A percentile compares a stretch with the other conserved stretches of the same genome.
phyloP scores from a whole-genome alignment of 2,797 vertebrate genomes.

The Nasua narica region DNA sequence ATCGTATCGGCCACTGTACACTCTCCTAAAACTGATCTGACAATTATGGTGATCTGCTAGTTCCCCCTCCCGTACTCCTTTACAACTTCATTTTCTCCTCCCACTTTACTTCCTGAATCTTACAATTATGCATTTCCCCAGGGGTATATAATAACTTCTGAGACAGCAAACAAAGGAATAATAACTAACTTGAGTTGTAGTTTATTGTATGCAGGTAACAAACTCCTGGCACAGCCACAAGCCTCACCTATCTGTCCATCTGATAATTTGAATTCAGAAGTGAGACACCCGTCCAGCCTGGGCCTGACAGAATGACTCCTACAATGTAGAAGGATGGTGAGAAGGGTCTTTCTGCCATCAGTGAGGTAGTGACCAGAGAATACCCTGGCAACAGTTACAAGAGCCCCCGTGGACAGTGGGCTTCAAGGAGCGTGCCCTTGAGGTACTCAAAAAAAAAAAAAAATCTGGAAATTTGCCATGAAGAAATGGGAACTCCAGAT shows the following conservation, averaged over 20 bases:
- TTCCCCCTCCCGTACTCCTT: background rate
- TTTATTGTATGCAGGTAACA: background rate
- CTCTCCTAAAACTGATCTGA: background rate
- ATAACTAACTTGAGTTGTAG: background rate
- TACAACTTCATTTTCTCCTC: background rate
- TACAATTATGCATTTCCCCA: background rate
- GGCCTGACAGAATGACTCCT: background rate
- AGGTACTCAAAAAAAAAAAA: background rate
- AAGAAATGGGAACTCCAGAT: background rate
- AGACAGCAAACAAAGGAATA: background rate
- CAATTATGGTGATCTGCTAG: background rate
- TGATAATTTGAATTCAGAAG: background rate
- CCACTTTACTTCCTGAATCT: slow-evolving; percentile 4
- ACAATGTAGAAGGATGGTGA: background rate
- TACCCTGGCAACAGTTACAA: background rate
- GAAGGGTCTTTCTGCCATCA: background rate
- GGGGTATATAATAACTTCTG: background rate
- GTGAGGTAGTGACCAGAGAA: background rate
- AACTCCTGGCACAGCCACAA: background rate
- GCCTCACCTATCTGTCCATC: background rate
- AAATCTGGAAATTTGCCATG: background rate
- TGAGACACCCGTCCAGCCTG: background rate
- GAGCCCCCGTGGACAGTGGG: background rate
- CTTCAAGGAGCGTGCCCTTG: background rate
- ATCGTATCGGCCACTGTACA: background rate